Evolutionary conservation across 2,888 invertebrate genomes (phyloP), one percentile per base, ranked within the genome.

Genomic region (Phaonia tiefii): DNA sequence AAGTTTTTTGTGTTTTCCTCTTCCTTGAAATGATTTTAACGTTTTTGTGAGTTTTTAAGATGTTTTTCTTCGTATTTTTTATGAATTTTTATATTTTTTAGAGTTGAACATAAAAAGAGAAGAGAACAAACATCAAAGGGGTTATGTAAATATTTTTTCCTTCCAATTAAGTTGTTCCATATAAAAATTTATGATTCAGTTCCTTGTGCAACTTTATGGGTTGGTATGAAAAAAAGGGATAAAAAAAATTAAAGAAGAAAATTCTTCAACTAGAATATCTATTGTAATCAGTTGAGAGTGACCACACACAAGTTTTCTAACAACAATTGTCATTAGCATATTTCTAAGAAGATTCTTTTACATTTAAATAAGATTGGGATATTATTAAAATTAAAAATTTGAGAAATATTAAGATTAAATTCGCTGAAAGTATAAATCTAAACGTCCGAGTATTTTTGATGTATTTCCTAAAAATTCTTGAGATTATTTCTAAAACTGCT

Each of bases 11-110:
- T 42, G 37, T 77, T 10, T 37, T 31, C 3, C 39, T 13, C 31
- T 54, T 75, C 60, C 8, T 51, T n/a, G n/a, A n/a, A n/a, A n/a
- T n/a, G n/a, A n/a, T n/a, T n/a, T n/a, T n/a, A 13, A 63, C n/a
- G 22, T 26, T 54, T 44, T 20, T 67, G 20, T 63, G 7, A 26
- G 65, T 76, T 56, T 73, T 76, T 46, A 42, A 75, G 20, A 69
- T 44, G 72, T 49, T 58, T 31, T 70, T 25, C 31, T 67, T 71
- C 51, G 20, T 76, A 46, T 63, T 70, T 80, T 63, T 76, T 76
- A 66, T 76, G 73, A 74, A 80, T 70, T 76, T 73, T 74, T 58
- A 70, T 70, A 63, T 75, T 31, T 60, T 70, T 76, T 69, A 73
- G 69, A 80, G 75, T 73, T 73, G 66, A 58, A 49, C 72, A 80